Percentiles rank a stretch among this genome's conserved stretches.
phyloP scores from a whole-genome alignment of 1,140 invertebrate genomes.

The Pectinophora gossypiella region DNA sequence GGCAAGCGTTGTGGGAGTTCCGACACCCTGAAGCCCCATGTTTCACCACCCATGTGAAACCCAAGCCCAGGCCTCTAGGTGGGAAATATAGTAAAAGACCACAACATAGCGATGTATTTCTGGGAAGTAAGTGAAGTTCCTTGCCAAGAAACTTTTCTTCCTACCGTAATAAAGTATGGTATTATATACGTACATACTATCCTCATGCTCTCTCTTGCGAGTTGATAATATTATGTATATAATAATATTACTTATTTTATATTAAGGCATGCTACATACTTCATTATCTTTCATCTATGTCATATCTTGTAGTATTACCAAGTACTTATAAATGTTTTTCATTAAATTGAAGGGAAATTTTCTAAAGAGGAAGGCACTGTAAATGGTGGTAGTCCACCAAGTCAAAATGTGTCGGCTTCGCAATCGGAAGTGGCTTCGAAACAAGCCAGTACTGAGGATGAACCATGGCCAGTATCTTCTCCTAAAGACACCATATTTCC shows the following conservation, averaged over 20 bases:
- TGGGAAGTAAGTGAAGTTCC: slow-evolving; percentile 85
- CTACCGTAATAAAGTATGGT: too few species aligned
- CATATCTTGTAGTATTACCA: too few species aligned
- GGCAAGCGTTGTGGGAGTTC: slow-evolving; percentile 97
- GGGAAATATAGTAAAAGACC: slow-evolving; percentile 76
- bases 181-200: too few species aligned
- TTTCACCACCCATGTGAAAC: slow-evolving; percentile 95
- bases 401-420: slow-evolving; percentile 76
- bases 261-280: too few species aligned
- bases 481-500: slow-evolving; percentile 91
- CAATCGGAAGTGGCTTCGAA: slow-evolving; percentile 76
- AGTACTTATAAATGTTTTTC: too few species aligned
- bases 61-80: slow-evolving; percentile 81
- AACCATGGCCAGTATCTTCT: slow-evolving; percentile 84
- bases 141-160: too few species aligned
- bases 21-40: slow-evolving; percentile 94
- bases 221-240: too few species aligned
- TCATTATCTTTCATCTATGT: too few species aligned
- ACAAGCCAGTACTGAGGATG: slow-evolving; percentile 75
- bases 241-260: too few species aligned
- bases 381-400: slow-evolving; percentile 77
- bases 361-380: slow-evolving; percentile 74
- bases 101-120: slow-evolving; percentile 88
- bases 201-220: too few species aligned
- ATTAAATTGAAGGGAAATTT: slow-evolving; percentile 75